Evolutionary conservation across 1,140 invertebrate genomes (phyloP), one percentile per base, ranked within the genome.

Genomic region (Cephus cinctus): DNA sequence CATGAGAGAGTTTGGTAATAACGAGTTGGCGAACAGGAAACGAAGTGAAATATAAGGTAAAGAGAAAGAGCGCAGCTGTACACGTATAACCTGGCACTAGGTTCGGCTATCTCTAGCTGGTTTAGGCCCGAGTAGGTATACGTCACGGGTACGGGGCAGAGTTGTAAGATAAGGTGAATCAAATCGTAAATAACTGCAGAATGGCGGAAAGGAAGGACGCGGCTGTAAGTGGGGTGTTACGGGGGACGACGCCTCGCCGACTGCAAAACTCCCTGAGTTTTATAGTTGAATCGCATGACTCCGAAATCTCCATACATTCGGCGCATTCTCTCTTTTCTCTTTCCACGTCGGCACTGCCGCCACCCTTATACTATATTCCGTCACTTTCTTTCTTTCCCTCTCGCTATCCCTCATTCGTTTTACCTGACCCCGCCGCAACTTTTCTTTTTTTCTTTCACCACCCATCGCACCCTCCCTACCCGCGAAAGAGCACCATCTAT

Each of bases 261-360:
- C 65, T 72, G 68, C 71, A 73, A 74, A 73, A 75, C 69, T 75
- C 68, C 61, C 59, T 65, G 71, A 75, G 73, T 76, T 76, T 76
- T 76, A 76, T 76, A 74, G 73, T 76, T 74, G 70, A 75, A 76
- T 76, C 65, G 73, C 73, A 76, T 76, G 73, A 76, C 73, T 75
- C 60, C 55, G 52, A 66, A 69, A 74, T 75, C 67, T 73, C 67
- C 70, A 71, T 76, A 68, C 71, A 70, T 74, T 71, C 64, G 59
- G 48, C 56, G 46, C 43, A 52, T 45, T 56, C 43, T 32, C 44
- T 38, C 31, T 31, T 46, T 12, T 25, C 44, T 54, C 42, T 56
- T 43, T 49, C 30, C 16, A 20, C 22, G 39, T 30, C 32, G 34
- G 12, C 39, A 12, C 32, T 32, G n/a, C 15, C 31, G 15, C 38